Conservation (phyloP, 2,113 vertebrate species). For the Enhydra lutris region DNA sequence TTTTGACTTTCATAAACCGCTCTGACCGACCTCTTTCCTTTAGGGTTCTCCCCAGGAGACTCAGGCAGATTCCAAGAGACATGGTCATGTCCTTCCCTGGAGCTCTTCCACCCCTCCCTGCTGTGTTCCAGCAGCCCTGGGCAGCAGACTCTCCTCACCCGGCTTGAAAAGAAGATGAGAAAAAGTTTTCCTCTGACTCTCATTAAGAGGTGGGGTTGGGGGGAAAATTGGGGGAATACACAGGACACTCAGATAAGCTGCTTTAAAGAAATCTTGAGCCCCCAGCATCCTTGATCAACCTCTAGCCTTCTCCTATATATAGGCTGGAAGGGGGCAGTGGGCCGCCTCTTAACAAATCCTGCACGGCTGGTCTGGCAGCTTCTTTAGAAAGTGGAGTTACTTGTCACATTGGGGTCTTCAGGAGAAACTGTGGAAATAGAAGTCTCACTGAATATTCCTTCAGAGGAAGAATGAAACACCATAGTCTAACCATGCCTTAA, state of each 20-base stretch:
- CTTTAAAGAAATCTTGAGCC: background rate
- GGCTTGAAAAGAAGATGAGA: background rate
- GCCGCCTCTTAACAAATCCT: background rate
- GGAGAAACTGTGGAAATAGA: background rate
- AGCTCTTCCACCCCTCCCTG: background rate
- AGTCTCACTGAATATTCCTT: background rate
- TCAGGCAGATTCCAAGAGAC: background rate
- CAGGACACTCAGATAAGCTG: background rate
- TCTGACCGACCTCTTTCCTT: background rate
- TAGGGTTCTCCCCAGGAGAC: background rate
- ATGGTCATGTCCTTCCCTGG: background rate
- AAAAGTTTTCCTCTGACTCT: background rate
- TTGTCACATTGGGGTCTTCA: background rate
- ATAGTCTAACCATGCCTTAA: background rate
- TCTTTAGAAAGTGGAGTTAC: background rate
- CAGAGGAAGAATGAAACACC: background rate
- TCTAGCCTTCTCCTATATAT: background rate
- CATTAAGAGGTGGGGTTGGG: background rate
- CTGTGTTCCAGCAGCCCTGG: background rate
- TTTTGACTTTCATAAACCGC: background rate
- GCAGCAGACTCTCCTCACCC: background rate
- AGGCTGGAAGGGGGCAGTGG: background rate
- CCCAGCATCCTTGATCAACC: background rate
- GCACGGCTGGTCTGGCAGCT: background rate
- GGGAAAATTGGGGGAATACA: background rate